Evolutionary conservation across 2,888 invertebrate species (phyloP), one percentile per base, ranked within the genome.

Genomic region (Caenorhabditis auriculariae): DNA sequence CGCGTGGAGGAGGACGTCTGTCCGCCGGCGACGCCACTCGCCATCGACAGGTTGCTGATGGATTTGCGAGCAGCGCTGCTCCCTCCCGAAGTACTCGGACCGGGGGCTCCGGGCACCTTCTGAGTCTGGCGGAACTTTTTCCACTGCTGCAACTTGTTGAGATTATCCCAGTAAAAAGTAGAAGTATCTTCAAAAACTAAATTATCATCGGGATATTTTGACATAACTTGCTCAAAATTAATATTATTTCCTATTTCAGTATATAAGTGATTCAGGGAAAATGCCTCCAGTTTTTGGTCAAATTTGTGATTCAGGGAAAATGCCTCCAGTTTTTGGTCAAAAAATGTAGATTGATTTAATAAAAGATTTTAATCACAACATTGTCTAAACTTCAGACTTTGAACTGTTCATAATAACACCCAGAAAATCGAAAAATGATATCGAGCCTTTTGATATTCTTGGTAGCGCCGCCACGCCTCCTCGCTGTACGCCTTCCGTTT

Each of bases 371-470:
- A n/a, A n/a, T n/a, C n/a, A n/a, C n/a, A n/a, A n/a, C n/a, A n/a
- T n/a, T n/a, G n/a, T n/a, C n/a, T n/a, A n/a, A n/a, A n/a, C n/a
- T n/a, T n/a, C n/a, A n/a, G n/a, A n/a, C n/a, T n/a, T n/a, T n/a
- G n/a, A n/a, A n/a, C n/a, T n/a, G n/a, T n/a, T n/a, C n/a, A n/a
- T n/a, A n/a, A n/a, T n/a, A n/a, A n/a, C n/a, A n/a, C n/a, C n/a
- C n/a, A n/a, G n/a, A n/a, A n/a, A n/a, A n/a, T n/a, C n/a, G n/a
- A n/a, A n/a, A n/a, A n/a, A n/a, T n/a, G n/a, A n/a, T n/a, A n/a
- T n/a, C n/a, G n/a, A n/a, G n/a, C 72, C 66, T 80, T 80, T 49
- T 80, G 80, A 43, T 80, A 80, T 52, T 77, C 77, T 45, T 77
- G 75, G 45, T 80, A 80, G 28, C 80, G 60, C 26, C 75, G 54